These are phyloP conservation scores for Chamaea fasciata DNA, from an alignment of 2,113 vertebrate genomes.

Conservation along the genomic window DNA sequence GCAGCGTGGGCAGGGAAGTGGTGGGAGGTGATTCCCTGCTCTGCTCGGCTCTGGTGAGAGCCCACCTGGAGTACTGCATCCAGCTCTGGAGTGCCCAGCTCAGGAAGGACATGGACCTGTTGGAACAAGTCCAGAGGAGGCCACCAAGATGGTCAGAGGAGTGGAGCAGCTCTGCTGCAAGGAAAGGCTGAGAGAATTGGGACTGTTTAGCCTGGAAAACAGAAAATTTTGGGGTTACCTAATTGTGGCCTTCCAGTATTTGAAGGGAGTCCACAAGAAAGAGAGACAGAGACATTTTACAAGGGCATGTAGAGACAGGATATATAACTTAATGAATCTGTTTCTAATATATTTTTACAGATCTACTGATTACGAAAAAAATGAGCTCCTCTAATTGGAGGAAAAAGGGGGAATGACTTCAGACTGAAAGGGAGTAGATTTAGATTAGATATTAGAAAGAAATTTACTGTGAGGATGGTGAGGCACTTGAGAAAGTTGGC, in stretches of 20 bases:
- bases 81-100: neutral
- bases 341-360: too few relatives aligned
- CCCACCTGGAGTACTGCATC: neutral
- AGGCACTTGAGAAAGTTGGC: neutral
- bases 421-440: neutral
- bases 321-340: too few relatives aligned
- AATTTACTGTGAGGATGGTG: neutral
- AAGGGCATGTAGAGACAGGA: neutral
- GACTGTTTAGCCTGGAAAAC: neutral
- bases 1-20: rapidly evolving
- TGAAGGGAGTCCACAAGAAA: neutral
- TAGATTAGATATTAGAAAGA: neutral
- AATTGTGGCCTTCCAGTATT: neutral
- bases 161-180: neutral
- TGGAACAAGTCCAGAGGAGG: neutral
- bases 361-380: too few relatives aligned
- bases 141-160: neutral
- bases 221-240: neutral
- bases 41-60: neutral
- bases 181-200: neutral
- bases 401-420: neutral
- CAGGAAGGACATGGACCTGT: neutral
- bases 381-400: too few relatives aligned
- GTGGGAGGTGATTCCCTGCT: neutral
- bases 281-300: neutral